Conservation (phyloP, 1,140 invertebrate genomes). For the Platorchestia sp. region DNA sequence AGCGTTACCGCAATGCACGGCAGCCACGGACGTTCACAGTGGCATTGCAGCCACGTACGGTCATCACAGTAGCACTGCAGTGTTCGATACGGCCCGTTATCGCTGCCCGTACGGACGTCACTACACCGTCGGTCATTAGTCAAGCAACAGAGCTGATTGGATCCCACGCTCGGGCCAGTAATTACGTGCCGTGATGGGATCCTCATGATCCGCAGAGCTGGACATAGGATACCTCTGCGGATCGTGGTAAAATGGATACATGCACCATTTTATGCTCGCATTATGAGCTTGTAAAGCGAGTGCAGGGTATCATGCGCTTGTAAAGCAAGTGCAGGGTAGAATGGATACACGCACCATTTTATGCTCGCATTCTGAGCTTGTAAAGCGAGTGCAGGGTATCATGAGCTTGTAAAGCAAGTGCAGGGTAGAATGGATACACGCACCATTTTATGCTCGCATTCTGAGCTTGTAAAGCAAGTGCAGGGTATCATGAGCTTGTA, state of each 20-base stretch:
- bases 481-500: no score
- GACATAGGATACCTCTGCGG: background rate
- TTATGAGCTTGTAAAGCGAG: background rate
- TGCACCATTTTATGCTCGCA: background rate
- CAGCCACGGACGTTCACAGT: background rate
- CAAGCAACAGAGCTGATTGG: background rate
- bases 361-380: background rate
- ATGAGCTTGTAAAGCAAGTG: no score
- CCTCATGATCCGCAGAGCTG: background rate
- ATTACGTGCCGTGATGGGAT: background rate
- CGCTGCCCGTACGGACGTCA: background rate
- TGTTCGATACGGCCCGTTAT: background rate
- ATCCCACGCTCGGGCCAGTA: background rate
- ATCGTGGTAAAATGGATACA: background rate
- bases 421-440: background rate
- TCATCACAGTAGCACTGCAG: background rate
- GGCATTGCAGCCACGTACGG: background rate
- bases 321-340: no score
- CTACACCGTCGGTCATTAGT: background rate
- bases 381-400: no score
- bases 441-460: background rate
- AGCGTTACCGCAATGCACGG: background rate
- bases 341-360: background rate
- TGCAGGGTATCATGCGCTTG: no score
- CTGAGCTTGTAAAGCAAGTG: no score